A percentile compares a stretch with the other conserved stretches of the same genome.
These are phyloP conservation scores for Geopemphigus sp. DNA, from an alignment of 1,140 invertebrate species.

Conservation along the genomic window DNA sequence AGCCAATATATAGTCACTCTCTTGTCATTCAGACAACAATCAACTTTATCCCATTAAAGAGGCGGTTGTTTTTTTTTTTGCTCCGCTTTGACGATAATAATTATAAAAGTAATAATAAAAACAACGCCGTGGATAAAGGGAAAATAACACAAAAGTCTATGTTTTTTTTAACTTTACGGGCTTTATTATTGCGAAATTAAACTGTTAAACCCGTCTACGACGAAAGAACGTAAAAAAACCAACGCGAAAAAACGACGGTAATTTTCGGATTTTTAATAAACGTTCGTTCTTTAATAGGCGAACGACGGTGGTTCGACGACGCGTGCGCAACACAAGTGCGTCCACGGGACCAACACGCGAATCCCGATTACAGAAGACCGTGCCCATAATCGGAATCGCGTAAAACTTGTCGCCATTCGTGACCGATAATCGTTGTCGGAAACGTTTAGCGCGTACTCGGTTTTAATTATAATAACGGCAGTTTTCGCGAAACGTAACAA, in stretches of 20 bases:
- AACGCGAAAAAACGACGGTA: neutral
- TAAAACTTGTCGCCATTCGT: too few species aligned
- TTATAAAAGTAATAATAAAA: constrained; percentile 1
- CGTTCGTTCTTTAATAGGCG: too few species aligned
- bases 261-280: neutral
- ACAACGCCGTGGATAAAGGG: neutral
- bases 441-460: too few species aligned
- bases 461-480: too few species aligned
- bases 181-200: constrained; percentile 3
- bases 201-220: neutral
- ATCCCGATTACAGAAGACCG: too few species aligned
- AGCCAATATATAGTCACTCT: neutral
- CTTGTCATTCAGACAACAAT: neutral
- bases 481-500: too few species aligned
- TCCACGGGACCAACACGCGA: too few species aligned
- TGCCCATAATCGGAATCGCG: too few species aligned
- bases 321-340: too few species aligned
- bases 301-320: too few species aligned
- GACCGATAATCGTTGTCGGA: too few species aligned
- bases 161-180: neutral
- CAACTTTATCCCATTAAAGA: neutral
- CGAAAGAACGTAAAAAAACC: neutral
- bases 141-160: neutral
- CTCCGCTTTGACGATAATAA: neutral
- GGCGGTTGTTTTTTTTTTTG: neutral